phyloP scores from a whole-genome alignment of 2,797 vertebrate genomes.

The Echeneis naucrates region DNA sequence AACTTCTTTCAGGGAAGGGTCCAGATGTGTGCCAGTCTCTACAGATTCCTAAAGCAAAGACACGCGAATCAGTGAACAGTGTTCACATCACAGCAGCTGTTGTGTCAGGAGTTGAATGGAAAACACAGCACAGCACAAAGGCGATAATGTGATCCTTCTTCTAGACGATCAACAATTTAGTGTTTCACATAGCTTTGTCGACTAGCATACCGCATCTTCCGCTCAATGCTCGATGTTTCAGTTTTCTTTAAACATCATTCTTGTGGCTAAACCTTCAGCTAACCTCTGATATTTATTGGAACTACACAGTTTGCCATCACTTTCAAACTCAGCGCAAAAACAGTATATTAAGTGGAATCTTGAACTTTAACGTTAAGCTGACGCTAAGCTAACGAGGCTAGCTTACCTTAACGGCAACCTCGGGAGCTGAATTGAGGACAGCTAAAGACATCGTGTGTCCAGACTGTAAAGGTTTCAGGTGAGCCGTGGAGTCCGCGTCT shows the following conservation, averaged over 20 bases:
- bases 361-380: constrained; percentile 34
- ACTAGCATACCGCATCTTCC: no score
- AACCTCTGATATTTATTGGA: accelerated
- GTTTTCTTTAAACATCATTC: not conserved
- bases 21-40: constrained; percentile 93
- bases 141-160: not conserved
- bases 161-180: not conserved
- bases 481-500: constrained; percentile 80
- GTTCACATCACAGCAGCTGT: not conserved
- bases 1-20: constrained; percentile 95
- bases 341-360: accelerated
- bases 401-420: constrained; percentile 96
- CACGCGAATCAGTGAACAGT: not conserved
- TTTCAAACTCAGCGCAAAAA: accelerated
- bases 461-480: constrained; percentile 72
- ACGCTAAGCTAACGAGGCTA: constrained; percentile 28
- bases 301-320: accelerated
- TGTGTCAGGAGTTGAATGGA: no score
- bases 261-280: not conserved
- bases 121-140: not conserved
- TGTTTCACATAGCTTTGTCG: not conserved
- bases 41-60: constrained; percentile 90
- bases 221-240: not conserved
- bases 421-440: constrained; percentile 91
- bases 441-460: constrained; percentile 70